phyloP scores from a whole-genome alignment of 2,113 vertebrate species.

The Hepsetus odoe region DNA sequence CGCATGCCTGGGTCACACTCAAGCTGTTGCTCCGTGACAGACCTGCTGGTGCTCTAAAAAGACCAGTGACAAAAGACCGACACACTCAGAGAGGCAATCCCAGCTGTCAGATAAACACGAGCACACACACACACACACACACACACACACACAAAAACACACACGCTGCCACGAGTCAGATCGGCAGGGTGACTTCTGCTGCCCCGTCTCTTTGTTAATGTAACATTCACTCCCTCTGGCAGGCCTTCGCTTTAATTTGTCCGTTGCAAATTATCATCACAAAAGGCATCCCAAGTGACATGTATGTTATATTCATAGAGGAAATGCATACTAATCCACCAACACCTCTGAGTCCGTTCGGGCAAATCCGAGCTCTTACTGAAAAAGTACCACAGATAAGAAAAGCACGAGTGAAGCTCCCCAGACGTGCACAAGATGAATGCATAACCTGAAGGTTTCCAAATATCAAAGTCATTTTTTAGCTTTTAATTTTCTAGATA shows the following conservation, averaged over 20 bases:
- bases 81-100: conserved; percentile 48
- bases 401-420: too few relatives aligned
- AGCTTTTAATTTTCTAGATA: neutral
- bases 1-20: conserved; percentile 44
- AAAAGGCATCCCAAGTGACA: conserved; percentile 43
- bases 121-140: conserved; percentile 35
- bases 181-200: conserved; percentile 43
- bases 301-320: conserved; percentile 20
- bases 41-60: conserved; percentile 56
- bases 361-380: neutral
- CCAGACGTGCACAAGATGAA: too few relatives aligned
- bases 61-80: conserved; percentile 48
- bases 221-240: conserved; percentile 10
- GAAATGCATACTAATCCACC: conserved; percentile 14
- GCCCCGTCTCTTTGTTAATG: conserved; percentile 51
- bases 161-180: conserved; percentile 50
- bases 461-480: neutral
- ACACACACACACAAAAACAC: conserved; percentile 30
- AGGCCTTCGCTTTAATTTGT: conserved; percentile 37
- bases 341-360: neutral
- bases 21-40: conserved; percentile 57
- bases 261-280: conserved; percentile 56
- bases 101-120: conserved; percentile 57
- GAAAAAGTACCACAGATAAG: neutral
- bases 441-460: neutral